Evolutionary conservation across 1,140 invertebrate species (phyloP).

Genomic region (Holotrichia oblita): DNA sequence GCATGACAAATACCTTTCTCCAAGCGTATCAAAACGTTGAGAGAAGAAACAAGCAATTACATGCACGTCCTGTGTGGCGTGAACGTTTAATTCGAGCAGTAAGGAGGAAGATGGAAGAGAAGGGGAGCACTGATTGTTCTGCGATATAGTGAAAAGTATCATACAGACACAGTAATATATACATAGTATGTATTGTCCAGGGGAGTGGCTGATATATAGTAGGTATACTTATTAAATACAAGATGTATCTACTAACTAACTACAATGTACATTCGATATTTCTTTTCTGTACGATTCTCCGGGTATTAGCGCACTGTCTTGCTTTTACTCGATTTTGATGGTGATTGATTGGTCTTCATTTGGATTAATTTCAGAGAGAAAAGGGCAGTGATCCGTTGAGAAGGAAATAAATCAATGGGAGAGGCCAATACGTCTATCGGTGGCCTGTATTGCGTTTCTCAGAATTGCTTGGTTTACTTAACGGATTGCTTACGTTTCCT

Average conservation of each 20-base stretch:
- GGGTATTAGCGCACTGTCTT: neutral
- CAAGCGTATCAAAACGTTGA: conserved; percentile 5
- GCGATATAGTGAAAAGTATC: conserved; percentile 11
- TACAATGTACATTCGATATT: neutral
- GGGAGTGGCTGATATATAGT: neutral
- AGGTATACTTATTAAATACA: too few species aligned
- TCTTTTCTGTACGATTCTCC: neutral
- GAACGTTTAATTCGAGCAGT: neutral
- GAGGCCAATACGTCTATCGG: neutral
- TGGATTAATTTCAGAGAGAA: conserved; percentile 17
- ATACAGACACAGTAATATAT: too few species aligned
- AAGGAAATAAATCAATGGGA: conserved; percentile 20
- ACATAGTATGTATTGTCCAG: neutral
- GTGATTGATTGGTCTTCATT: conserved; percentile 26
- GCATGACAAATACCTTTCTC: conserved; percentile 33
- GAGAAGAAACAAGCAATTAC: conserved; percentile 33
- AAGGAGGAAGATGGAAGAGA: neutral
- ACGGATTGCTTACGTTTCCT: neutral
- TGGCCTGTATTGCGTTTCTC: neutral
- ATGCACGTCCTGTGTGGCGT: conserved; percentile 31
- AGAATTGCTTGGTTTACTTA: conserved; percentile 13
- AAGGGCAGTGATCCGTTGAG: neutral
- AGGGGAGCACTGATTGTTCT: conserved; percentile 13
- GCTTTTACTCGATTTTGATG: conserved; percentile 13
- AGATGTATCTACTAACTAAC: neutral